phyloP scores from a whole-genome alignment of 2,888 invertebrate genomes.

The Apomyelois bistriatella region DNA sequence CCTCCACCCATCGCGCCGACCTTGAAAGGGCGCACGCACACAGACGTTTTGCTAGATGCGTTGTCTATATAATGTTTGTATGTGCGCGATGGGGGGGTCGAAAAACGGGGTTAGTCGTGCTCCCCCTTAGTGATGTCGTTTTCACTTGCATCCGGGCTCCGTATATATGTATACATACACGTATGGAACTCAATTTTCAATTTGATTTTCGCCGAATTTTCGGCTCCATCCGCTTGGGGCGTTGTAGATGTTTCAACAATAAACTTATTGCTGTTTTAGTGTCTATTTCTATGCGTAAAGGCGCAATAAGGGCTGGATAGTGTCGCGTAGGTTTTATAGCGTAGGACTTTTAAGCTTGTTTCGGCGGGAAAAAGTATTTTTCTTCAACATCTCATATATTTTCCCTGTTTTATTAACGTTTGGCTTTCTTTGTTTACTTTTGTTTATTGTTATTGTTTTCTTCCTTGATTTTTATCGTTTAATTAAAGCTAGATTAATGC shows the following conservation, averaged over 20 bases:
- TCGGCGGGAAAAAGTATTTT: not conserved
- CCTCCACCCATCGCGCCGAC: constrained; percentile 58
- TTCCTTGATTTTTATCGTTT: no score
- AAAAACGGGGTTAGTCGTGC: constrained; percentile 69
- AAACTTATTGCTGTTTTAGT: constrained; percentile 20
- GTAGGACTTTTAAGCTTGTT: not conserved
- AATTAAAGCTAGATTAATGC: no score
- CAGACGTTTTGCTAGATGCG: constrained; percentile 54
- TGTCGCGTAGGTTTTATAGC: constrained; percentile 8
- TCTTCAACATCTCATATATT: not conserved
- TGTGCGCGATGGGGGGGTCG: constrained; percentile 35
- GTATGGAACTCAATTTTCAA: constrained; percentile 58
- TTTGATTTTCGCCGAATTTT: constrained; percentile 55
- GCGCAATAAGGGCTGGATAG: constrained; percentile 11
- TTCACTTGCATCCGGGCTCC: constrained; percentile 73
- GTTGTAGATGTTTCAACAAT: constrained; percentile 27
- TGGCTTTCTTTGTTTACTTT: not conserved
- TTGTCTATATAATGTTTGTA: constrained; percentile 37
- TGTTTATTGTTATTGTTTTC: not conserved
- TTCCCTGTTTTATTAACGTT: not conserved
- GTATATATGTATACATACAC: constrained; percentile 33
- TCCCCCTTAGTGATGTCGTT: constrained; percentile 52
- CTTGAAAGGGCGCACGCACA: constrained; percentile 67
- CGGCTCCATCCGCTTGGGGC: constrained; percentile 34
- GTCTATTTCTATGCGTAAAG: constrained; percentile 16